Evolutionary conservation across 1,140 invertebrate genomes (phyloP).

Genomic region (Drosophila bocki): DNA sequence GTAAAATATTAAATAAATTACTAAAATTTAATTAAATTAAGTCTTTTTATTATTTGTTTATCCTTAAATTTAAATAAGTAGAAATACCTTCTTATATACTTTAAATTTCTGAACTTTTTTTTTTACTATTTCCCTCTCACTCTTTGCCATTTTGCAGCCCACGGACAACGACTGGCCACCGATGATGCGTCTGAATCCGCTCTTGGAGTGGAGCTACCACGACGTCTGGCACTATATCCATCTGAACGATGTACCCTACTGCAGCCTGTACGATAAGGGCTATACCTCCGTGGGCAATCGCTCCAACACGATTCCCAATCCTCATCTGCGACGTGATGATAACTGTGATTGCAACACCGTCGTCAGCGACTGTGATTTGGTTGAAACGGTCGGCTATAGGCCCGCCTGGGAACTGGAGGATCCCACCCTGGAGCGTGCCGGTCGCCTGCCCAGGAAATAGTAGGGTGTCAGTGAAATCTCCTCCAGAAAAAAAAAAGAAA

Average conservation of each 20-base stretch:
- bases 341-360: slow-evolving; percentile 57
- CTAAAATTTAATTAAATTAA: too few relatives aligned
- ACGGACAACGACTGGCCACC: slow-evolving; percentile 95
- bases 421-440: slow-evolving; percentile 90
- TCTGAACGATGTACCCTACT: slow-evolving; percentile 92
- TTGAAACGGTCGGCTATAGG: slow-evolving; percentile 85
- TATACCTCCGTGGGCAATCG: slow-evolving; percentile 95
- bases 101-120: too few relatives aligned
- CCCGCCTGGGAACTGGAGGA: slow-evolving; percentile 93
- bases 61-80: too few relatives aligned
- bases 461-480: background rate
- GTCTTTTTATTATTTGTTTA: too few relatives aligned
- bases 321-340: slow-evolving; percentile 87
- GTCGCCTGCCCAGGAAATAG: slow-evolving; percentile 85
- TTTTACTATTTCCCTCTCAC: background rate
- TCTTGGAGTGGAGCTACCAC: slow-evolving; percentile 95
- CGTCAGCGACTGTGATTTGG: slow-evolving; percentile 24
- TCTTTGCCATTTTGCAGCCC: slow-evolving; percentile 85
- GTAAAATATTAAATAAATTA: too few relatives aligned
- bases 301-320: slow-evolving; percentile 93
- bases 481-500: background rate
- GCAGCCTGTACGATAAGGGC: slow-evolving; percentile 94
- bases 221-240: slow-evolving; percentile 96
- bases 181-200: slow-evolving; percentile 93
- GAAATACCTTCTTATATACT: too few relatives aligned